Base-by-base conservation (phyloP, 2,797 vertebrate genomes). In the Pygocentrus nattereri region DNA sequence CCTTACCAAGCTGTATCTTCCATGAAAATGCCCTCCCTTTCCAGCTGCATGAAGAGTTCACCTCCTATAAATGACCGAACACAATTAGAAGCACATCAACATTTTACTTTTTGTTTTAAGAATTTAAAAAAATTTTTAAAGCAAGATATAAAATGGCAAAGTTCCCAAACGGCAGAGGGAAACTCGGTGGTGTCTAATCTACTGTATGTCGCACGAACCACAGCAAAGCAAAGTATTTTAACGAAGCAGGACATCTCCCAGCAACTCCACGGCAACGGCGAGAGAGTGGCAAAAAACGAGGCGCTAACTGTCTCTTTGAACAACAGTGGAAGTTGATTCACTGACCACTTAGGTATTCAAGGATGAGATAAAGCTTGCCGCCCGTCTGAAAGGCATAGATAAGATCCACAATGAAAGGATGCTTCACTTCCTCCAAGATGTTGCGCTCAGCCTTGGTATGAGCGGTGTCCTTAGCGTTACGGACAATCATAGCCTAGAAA, bases 321-420 rank as follows among this genome's bases (percentile, higher is more conserved):
- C 30, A 58, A 83, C 81, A 19, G 50, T 54, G 27, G 65, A 44
- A 70, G 52, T 85, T 65, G 76, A 79, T 77, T 71, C 86, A 96
- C 98, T 95, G 85, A 99, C 98, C 98, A 74, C 98, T 99, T 91
- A 99, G 95, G 94, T 99, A 99, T 94, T 99, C 98, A 92, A 99
- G 95, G 93, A 99, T 99, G 95, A 99, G 98, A 95, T 99, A 99
- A 91, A 99, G 96, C 94, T 99, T 99, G 86, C 98, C 98, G 89
- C 98, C 98, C 0, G 98, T 99, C 95, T 99, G 98, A 95, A 99
- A 99, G 94, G 98, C 98, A 89, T 99, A 99, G 91, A 99, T 99
- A 90, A 99, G 96, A 88, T 99, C 98, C 49, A 99, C 98, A 10
- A 99, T 99, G 94, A 99, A 99, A 78, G 98, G 97, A 93, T 99